Evolutionary conservation across 2,888 invertebrate species (phyloP), one percentile per base, ranked within the genome.

Genomic region (Mesorhabditis spiculigera): DNA sequence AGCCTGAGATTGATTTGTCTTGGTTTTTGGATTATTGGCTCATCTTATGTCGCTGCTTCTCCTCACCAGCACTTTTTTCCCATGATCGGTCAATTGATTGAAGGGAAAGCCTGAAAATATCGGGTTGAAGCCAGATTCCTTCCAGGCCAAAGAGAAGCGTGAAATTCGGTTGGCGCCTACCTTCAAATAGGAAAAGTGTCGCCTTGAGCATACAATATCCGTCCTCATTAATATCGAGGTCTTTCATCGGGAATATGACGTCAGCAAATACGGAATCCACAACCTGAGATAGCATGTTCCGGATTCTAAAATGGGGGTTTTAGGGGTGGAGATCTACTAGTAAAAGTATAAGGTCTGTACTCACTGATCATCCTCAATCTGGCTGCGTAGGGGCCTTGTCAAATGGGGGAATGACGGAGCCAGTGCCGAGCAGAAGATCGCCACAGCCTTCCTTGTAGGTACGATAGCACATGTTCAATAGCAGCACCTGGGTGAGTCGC

Each of bases 361-460:
- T 50, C 58, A 50, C 58, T 50, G 58, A 50, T 50, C 58, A 50
- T 50, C 58, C 10, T 50, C 58, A n/a, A 50, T 50, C n/a, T 50
- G 58, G 8, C 10, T 64, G 68, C 71, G 71, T n/a, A 68, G 69
- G n/a, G n/a, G 72, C 73, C 4, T 65, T 69, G 67, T 72, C 74
- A 63, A 74, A 68, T 5, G n/a, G n/a, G 76, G 76, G 71, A 75
- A 76, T 5, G n/a, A 76, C 76, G 64, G 74, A 74, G 13, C 75
- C 70, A 43, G 74, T 74, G 13, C 76, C 76, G 28, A 76, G 72
- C 5, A 76, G 68, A 6, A 76, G 73, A 5, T 74, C 76, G 44
- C 73, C 73, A 41, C 76, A 73, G 45, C 69, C 71, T 61, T 76
- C 76, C 43, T 71, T 44, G 58, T 73, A 66, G 5, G 76, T 71